Evolutionary conservation across 2,888 invertebrate species (phyloP), one percentile per base, ranked within the genome.

Genomic region (Meteorus colon): DNA sequence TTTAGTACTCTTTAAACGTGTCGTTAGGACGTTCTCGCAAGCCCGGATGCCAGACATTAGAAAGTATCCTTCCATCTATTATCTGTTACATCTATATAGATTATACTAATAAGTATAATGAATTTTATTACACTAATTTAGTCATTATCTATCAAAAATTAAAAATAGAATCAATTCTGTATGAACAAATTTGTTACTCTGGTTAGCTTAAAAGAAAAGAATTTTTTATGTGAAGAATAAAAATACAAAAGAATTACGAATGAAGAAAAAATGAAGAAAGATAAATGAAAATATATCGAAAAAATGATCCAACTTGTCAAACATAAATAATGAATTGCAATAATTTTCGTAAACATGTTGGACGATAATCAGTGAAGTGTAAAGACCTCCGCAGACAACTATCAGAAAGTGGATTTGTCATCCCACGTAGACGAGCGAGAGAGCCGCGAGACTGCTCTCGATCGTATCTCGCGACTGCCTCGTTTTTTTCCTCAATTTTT

Each of bases 381-480:
- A 60, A 60, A 60, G 59, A 60, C 59, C 59, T 73, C 65, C 70
- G 67, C 74, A 72, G 75, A 75, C 74, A 77, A 77, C 80, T 81
- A 84, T 83, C 82, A 81, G 80, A 81, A 82, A 82, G 82, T 81
- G 77, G 83, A 83, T 83, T 84, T 83, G 82, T 84, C 85, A 83
- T 84, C 84, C 84, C 82, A 85, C 85, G 84, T 83, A 81, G 69
- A 55, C 71, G 72, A 71, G 63, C 72, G 59, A 74, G 73, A 60
- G 59, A 55, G 31, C 19, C 51, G 51, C 55, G n/a, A 16, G 48
- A 48, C 48, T 48, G 48, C 48, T 48, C 29, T 60, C 29, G 27
- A 60, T 60, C 24, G 27, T 60, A 27, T 60, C 29, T 12, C 41
- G 8, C 41, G 2, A 41, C 41, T 41, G 2, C 12, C 12, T 41